Evolutionary conservation across 2,113 vertebrate species (phyloP).

Genomic region (Dolichotis patagonum): DNA sequence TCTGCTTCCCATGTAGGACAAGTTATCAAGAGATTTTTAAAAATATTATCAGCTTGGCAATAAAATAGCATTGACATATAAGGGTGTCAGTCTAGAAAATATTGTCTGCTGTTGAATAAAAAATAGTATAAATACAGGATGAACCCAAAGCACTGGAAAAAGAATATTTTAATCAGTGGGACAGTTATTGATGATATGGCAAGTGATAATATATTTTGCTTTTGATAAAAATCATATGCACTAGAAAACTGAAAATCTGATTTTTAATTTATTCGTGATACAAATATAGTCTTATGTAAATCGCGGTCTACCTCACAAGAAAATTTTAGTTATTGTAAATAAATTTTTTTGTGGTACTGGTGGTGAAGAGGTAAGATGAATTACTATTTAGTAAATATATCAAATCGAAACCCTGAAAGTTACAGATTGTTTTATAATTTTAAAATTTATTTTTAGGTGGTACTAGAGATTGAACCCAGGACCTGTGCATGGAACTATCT

Average conservation of each 20-base stretch:
- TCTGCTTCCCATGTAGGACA: not conserved
- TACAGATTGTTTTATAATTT: not conserved
- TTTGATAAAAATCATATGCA: constrained; percentile 18
- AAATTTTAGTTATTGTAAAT: constrained; percentile 34
- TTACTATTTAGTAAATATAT: not conserved
- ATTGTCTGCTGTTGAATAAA: constrained; percentile 23
- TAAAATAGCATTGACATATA: not conserved
- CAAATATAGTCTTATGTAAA: constrained; percentile 7
- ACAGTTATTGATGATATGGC: not conserved
- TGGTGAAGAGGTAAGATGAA: not conserved
- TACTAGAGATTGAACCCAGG: not conserved
- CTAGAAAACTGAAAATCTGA: not conserved
- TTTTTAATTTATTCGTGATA: constrained; percentile 14
- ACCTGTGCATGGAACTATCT: not conserved
- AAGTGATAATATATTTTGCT: not conserved
- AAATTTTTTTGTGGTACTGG: constrained; percentile 2
- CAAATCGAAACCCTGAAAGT: not conserved
- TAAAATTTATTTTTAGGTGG: not conserved
- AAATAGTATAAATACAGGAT: not conserved
- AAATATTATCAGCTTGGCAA: constrained; percentile 26
- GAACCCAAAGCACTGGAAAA: not conserved
- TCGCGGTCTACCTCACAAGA: not conserved
- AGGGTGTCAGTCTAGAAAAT: constrained; percentile 48
- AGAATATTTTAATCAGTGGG: constrained; percentile 31
- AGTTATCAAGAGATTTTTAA: constrained; percentile 11